Base-by-base conservation (phyloP, 2,888 invertebrate genomes). In the Crossocerus cetratus region DNA sequence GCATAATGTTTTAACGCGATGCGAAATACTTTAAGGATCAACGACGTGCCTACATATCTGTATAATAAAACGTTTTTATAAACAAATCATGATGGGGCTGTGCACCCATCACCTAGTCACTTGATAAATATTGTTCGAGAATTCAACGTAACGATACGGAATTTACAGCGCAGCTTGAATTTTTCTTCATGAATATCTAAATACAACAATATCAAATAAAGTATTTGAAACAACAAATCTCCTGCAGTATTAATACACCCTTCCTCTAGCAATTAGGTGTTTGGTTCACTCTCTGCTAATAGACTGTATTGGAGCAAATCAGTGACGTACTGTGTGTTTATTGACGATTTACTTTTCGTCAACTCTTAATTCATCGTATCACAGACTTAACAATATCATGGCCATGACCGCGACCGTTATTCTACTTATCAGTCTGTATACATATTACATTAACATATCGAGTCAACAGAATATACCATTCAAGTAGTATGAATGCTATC, bases 51-150 rank as follows among this genome's bases (percentile, higher is more conserved):
- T 87, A 86, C 86, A 87, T 83, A 83, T 83, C 82, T 76, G 75
- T 78, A 86, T 71, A 75, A 78, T 83, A 78, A 80, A 75, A 75
- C 73, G 63, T 76, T 80, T 77, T 79, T 79, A 65, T 80, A 82
- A 83, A 74, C 66, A 82, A 81, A 84, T 84, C 82, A 82, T 80
- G 83, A 83, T 81, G 84, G 84, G 84, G 83, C 83, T 84, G 84
- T 86, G 84, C 84, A 83, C 85, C 86, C 86, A 85, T 86, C 86
- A 87, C 87, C 90, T 90, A 90, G 90, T 90, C 90, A 90, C 86
- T 89, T 86, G 84, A 87, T 88, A 86, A 84, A 86, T 86, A 73
- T 73, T 69, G 58, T 76, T 83, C 81, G 71, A 79, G 78, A 83
- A 83, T 83, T 74, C 86, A 83, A 80, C 73, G 72, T 86, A 83